Conservation (phyloP, 2,113 vertebrate genomes). For the Clinocottus analis region DNA sequence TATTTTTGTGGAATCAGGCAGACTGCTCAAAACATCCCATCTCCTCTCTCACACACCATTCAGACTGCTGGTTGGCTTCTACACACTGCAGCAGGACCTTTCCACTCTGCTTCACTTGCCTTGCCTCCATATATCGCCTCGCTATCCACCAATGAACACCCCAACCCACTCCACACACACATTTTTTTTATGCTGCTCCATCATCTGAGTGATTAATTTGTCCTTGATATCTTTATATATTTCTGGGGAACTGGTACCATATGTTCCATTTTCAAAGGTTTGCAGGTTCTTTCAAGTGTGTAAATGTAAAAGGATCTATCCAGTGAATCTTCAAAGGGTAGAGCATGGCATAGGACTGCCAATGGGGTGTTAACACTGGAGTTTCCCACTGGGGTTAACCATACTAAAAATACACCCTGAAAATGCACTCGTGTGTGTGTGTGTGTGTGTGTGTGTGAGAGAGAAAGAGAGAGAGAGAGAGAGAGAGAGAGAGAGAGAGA, state of each 20-base stretch:
- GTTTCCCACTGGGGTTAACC: constrained; percentile 62
- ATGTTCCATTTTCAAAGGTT: constrained; percentile 1
- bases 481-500: constrained; percentile 2
- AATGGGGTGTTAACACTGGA: constrained; percentile 55
- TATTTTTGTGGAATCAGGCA: constrained; percentile 9
- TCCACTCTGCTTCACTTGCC: constrained; percentile 48
- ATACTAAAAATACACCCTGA: constrained; percentile 74
- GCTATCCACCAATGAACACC: not conserved
- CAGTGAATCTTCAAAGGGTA: constrained; percentile 33
- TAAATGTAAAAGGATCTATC: constrained; percentile 31
- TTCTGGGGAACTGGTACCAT: constrained; percentile 3
- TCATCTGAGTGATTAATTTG: not conserved
- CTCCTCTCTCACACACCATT: constrained; percentile 31
- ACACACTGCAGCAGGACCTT: constrained; percentile 55
- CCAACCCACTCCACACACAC: not conserved
- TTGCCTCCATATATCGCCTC: constrained; percentile 17
- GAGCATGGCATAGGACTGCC: constrained; percentile 40
- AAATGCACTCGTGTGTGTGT: constrained; percentile 59
- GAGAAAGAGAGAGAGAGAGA: not conserved
- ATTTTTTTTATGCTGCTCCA: constrained; percentile 7
- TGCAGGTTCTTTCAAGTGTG: constrained; percentile 33
- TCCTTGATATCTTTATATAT: not conserved
- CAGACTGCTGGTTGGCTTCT: constrained; percentile 43
- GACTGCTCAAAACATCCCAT: constrained; percentile 27
- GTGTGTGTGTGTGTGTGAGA: too few species aligned